phyloP scores from a whole-genome alignment of 2,797 vertebrate genomes.

The Tachyglossus aculeatus region DNA sequence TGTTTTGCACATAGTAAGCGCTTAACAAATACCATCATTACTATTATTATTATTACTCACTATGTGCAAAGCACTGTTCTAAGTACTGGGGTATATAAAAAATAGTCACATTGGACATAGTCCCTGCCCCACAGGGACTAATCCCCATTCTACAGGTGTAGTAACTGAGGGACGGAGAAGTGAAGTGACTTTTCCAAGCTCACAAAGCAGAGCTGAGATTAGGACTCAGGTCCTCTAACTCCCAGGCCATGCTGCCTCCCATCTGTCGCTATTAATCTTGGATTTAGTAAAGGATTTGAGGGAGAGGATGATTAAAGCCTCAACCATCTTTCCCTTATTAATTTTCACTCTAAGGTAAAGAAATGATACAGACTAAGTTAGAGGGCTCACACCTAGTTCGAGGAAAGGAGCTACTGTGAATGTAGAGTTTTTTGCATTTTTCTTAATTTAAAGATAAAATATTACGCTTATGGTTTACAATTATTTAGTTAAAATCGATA shows the following conservation, averaged over 20 bases:
- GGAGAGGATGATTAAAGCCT: neutral
- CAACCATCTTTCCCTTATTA: neutral
- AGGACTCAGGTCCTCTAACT: neutral
- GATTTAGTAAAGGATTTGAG: neutral
- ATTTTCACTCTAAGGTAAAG: neutral
- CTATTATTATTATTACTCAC: too few relatives aligned
- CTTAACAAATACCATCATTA: too few relatives aligned
- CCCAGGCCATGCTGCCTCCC: neutral
- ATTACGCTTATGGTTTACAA: neutral
- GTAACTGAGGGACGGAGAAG: too few relatives aligned
- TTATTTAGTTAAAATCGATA: neutral
- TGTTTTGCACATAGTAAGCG: too few relatives aligned
- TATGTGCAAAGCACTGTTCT: too few relatives aligned
- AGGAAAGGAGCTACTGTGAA: fast-evolving
- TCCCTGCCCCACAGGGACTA: too few relatives aligned
- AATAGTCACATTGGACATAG: too few relatives aligned
- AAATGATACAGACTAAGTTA: neutral
- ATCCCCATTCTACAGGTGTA: too few relatives aligned
- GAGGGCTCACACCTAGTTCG: neutral
- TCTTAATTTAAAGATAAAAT: neutral
- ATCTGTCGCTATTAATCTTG: neutral
- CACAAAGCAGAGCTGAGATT: too few relatives aligned
- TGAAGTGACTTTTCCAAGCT: too few relatives aligned
- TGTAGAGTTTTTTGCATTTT: neutral
- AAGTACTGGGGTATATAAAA: too few relatives aligned